phyloP scores from a whole-genome alignment of 2,888 invertebrate species.

The Coleophora deauratella region DNA sequence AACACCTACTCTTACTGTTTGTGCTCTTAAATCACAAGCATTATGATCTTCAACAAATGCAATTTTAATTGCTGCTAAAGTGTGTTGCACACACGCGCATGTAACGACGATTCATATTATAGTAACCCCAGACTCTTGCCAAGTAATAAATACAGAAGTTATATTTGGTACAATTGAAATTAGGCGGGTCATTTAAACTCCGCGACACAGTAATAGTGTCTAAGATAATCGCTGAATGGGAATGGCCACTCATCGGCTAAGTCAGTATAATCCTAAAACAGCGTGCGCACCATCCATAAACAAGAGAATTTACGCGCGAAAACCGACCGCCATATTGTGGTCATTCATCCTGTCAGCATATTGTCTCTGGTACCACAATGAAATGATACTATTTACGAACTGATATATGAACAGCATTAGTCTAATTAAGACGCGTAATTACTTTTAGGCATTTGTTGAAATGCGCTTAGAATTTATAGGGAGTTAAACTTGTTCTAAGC shows the following conservation, averaged over 20 bases:
- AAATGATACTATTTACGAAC: slow-evolving; percentile 60
- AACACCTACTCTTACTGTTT: not conserved
- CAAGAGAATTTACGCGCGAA: slow-evolving; percentile 63
- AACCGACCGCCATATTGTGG: slow-evolving; percentile 59
- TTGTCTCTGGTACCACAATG: slow-evolving; percentile 65
- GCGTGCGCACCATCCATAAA: slow-evolving; percentile 61
- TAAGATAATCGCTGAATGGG: slow-evolving; percentile 65
- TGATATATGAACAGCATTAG: slow-evolving; percentile 60
- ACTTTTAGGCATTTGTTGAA: slow-evolving; percentile 43
- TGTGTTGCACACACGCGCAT: slow-evolving; percentile 39
- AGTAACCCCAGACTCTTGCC: slow-evolving; percentile 48
- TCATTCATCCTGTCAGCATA: slow-evolving; percentile 71
- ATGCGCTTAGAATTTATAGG: slow-evolving; percentile 34
- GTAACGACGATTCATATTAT: slow-evolving; percentile 21
- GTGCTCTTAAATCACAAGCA: no score
- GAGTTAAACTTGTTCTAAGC: not conserved
- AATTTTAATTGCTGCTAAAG: slow-evolving; percentile 65
- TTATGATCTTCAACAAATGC: slow-evolving; percentile 33
- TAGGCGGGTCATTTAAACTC: slow-evolving; percentile 65
- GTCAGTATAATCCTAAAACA: slow-evolving; percentile 63
- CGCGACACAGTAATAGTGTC: slow-evolving; percentile 46
- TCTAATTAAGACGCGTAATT: slow-evolving; percentile 66
- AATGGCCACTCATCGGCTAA: slow-evolving; percentile 63
- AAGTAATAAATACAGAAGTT: slow-evolving; percentile 67
- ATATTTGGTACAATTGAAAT: slow-evolving; percentile 72